Conservation (phyloP, 2,888 invertebrate species). For the Ormyrus thymus region DNA sequence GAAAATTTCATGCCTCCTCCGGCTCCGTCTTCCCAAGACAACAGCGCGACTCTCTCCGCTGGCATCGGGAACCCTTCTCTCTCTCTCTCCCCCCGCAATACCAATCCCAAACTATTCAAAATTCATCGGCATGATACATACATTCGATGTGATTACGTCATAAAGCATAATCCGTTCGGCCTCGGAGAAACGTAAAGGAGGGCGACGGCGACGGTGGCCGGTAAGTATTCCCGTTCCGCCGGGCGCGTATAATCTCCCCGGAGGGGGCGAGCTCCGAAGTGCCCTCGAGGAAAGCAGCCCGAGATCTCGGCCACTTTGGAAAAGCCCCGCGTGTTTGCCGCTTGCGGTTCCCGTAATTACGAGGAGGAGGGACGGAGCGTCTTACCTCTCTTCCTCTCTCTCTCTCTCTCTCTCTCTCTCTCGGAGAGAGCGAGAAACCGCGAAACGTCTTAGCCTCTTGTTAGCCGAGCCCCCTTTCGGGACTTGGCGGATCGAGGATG, state of each 20-base stretch:
- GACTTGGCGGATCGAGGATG: conserved; percentile 65
- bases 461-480: conserved; percentile 51
- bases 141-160: conserved; percentile 48
- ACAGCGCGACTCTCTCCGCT: no score
- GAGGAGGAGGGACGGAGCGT: conserved; percentile 59
- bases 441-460: conserved; percentile 71
- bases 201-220: neutral
- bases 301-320: conserved; percentile 37
- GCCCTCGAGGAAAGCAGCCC: conserved; percentile 33
- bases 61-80: neutral
- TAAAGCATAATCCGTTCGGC: conserved; percentile 49
- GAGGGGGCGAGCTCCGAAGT: neutral
- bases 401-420: neutral
- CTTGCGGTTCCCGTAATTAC: conserved; percentile 74
- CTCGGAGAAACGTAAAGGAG: conserved; percentile 6
- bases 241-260: conserved; percentile 25
- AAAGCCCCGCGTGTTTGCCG: conserved; percentile 64
- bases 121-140: conserved; percentile 46
- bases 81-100: neutral
- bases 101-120: conserved; percentile 46
- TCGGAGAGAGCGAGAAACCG: conserved; percentile 66
- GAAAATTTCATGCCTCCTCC: conserved; percentile 47
- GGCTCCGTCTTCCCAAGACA: no score
- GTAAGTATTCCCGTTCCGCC: conserved; percentile 41
- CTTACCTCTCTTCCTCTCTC: conserved; percentile 60